phyloP scores from a whole-genome alignment of 2,888 invertebrate species.

The Trichopria drosophilae region DNA sequence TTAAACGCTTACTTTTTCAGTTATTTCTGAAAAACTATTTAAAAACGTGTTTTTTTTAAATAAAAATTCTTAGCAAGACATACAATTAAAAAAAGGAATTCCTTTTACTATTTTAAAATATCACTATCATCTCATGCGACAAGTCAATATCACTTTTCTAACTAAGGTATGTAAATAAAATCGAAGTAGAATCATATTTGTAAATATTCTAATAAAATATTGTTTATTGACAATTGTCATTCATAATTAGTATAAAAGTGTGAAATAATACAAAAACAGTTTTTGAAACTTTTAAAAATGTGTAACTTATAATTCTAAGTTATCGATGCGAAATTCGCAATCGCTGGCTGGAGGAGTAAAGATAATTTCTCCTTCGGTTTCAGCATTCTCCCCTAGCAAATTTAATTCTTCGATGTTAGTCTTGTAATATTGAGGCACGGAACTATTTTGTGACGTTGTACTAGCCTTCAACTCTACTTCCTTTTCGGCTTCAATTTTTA shows the following conservation, averaged over 20 bases:
- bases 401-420: conserved; percentile 47
- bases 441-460: conserved; percentile 9
- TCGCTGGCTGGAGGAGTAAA: conserved; percentile 22
- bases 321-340: conserved; percentile 42
- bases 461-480: conserved; percentile 20
- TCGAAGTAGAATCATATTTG: no score
- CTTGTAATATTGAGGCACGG: conserved; percentile 28
- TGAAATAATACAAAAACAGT: conserved; percentile 25
- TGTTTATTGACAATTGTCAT: no score
- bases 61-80: no score
- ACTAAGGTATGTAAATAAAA: no score
- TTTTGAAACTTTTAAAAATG: conserved; percentile 10
- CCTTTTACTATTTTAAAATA: no score
- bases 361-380: conserved; percentile 31
- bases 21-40: no score
- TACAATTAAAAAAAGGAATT: no score
- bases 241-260: conserved; percentile 32
- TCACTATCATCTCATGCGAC: no score
- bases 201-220: no score
- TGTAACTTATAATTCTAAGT: conserved; percentile 41
- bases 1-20: no score
- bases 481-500: conserved; percentile 21
- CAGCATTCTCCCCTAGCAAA: conserved; percentile 42
- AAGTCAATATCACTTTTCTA: no score
- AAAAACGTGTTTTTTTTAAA: no score